Conservation (phyloP, 2,888 invertebrate species). For the Argyresthia goedartella region DNA sequence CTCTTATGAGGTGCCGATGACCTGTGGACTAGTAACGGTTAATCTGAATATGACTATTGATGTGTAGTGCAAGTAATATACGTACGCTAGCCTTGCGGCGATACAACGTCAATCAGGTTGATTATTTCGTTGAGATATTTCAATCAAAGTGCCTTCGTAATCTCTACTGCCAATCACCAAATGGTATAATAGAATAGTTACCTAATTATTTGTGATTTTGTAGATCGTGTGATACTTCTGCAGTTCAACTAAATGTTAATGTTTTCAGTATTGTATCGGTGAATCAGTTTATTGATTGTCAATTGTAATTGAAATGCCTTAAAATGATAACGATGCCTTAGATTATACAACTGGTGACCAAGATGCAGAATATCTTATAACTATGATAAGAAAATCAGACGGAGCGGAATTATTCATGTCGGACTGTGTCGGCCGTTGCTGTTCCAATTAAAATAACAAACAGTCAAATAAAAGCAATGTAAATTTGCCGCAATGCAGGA, state of each 20-base stretch:
- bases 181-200: no score
- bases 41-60: slow-evolving; percentile 16
- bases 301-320: slow-evolving; percentile 1
- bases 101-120: slow-evolving; percentile 53
- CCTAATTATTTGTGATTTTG: slow-evolving; percentile 6
- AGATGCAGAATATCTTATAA: not conserved
- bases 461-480: slow-evolving; percentile 39
- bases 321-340: not conserved
- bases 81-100: slow-evolving; percentile 52
- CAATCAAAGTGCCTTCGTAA: slow-evolving; percentile 21
- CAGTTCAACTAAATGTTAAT: not conserved
- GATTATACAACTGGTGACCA: not conserved
- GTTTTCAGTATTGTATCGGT: not conserved
- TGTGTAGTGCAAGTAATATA: slow-evolving; percentile 48
- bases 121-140: slow-evolving; percentile 43
- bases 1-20: slow-evolving; percentile 14
- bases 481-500: slow-evolving; percentile 66
- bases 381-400: not conserved
- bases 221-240: not conserved
- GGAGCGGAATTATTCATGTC: slow-evolving; percentile 11
- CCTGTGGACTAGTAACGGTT: slow-evolving; percentile 20
- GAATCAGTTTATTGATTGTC: slow-evolving; percentile 5
- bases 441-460: slow-evolving; percentile 49
- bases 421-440: slow-evolving; percentile 25
- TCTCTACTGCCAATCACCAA: slow-evolving; percentile 14